Evolutionary conservation across 1,140 invertebrate genomes (phyloP).

Genomic region (Tetragnatha versicolor): DNA sequence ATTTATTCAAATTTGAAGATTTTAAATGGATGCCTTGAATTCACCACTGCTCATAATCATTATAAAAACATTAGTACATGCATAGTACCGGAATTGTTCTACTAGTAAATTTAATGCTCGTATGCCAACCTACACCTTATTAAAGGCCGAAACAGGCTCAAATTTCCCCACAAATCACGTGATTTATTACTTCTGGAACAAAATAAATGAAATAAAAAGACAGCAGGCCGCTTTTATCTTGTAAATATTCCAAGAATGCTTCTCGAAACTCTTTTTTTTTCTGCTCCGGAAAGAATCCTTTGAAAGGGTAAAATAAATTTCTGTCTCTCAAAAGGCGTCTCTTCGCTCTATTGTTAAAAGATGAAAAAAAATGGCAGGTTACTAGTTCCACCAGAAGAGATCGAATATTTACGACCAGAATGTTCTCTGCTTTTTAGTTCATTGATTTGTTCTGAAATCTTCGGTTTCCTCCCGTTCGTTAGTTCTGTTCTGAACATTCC

Average conservation of each 20-base stretch:
- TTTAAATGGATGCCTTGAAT: too few relatives aligned
- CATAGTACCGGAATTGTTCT: too few relatives aligned
- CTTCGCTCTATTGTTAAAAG: neutral
- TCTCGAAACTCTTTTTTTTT: slow-evolving; percentile 19
- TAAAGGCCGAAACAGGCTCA: slow-evolving; percentile 38
- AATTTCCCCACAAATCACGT: slow-evolving; percentile 2
- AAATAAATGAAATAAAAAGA: neutral
- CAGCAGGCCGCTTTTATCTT: slow-evolving; percentile 22
- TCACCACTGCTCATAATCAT: too few relatives aligned
- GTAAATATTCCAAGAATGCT: slow-evolving; percentile 29
- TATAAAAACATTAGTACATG: too few relatives aligned
- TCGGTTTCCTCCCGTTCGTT: too few relatives aligned
- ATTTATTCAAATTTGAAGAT: too few relatives aligned
- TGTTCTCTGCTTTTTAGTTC: too few relatives aligned
- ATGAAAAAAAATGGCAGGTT: neutral
- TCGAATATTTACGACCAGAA: too few relatives aligned
- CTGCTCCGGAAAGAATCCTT: neutral
- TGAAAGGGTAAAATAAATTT: slow-evolving; percentile 36
- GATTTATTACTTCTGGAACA: neutral
- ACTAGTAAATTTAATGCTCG: too few relatives aligned
- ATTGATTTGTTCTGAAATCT: too few relatives aligned
- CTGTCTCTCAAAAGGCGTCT: slow-evolving; percentile 6
- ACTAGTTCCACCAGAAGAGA: neutral
- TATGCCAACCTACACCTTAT: neutral
- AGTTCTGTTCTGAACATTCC: too few relatives aligned